A percentile compares a stretch with the other conserved stretches of the same genome.
Conservation (phyloP, 2,888 invertebrate species). For the Melieria crassipennis region DNA sequence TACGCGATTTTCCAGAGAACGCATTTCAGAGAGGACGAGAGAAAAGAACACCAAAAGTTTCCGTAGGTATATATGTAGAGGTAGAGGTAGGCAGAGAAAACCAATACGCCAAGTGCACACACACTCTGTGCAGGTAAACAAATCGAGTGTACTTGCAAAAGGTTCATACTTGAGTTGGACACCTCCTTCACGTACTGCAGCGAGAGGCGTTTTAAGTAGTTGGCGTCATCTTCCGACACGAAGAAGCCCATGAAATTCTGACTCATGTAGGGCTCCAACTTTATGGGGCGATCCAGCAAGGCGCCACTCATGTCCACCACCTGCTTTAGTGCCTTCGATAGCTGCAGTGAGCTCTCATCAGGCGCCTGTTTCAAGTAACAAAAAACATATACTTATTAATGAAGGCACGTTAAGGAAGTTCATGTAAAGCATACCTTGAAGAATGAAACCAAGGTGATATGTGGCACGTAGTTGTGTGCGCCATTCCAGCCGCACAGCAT, state of each 20-base stretch:
- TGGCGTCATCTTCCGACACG: slow-evolving; percentile 83
- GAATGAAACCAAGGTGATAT: slow-evolving; percentile 88
- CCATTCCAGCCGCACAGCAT: slow-evolving; percentile 85
- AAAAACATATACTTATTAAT: slow-evolving; percentile 4
- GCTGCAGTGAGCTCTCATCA: slow-evolving; percentile 76
- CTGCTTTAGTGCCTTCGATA: slow-evolving; percentile 77
- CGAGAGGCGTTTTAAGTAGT: slow-evolving; percentile 81
- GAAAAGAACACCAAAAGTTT: slow-evolving; percentile 39
- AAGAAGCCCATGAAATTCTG: slow-evolving; percentile 93
- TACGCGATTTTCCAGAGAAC: slow-evolving; percentile 22
- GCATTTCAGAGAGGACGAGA: slow-evolving; percentile 29
- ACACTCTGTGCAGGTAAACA: slow-evolving; percentile 21
- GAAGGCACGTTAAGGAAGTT: not conserved
- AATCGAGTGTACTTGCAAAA: slow-evolving; percentile 19
- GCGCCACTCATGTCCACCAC: slow-evolving; percentile 78
- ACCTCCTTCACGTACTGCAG: slow-evolving; percentile 84
- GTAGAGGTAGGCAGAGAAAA: slow-evolving; percentile 11
- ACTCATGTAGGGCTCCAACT: slow-evolving; percentile 84
- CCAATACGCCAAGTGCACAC: slow-evolving; percentile 7
- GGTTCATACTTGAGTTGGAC: slow-evolving; percentile 74
- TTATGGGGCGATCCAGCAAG: slow-evolving; percentile 73
- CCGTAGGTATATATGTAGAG: slow-evolving; percentile 8
- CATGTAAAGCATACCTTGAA: slow-evolving; percentile 74
- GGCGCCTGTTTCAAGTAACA: slow-evolving; percentile 71
- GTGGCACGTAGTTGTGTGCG: slow-evolving; percentile 89